Conservation (phyloP, 2,888 invertebrate species). For the Andrena bicolor region DNA sequence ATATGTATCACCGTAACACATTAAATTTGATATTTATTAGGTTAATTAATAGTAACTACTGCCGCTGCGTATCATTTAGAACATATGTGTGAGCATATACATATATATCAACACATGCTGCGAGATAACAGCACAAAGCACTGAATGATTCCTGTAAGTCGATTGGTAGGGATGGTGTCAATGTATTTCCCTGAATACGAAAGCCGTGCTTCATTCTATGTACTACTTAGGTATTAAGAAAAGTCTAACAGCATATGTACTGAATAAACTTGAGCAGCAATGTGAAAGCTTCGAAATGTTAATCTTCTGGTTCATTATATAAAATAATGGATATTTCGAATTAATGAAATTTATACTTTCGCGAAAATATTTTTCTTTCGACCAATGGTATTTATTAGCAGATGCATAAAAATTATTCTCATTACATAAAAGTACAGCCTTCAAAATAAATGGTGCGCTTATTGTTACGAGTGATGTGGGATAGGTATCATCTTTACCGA, state of each 20-base stretch:
- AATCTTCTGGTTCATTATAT: neutral
- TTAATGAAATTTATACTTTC: neutral
- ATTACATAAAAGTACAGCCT: constrained; percentile 15
- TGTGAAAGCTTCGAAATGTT: neutral
- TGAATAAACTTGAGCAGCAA: neutral
- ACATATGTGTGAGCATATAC: too few species aligned
- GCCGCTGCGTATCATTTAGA: too few species aligned
- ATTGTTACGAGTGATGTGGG: constrained; percentile 70
- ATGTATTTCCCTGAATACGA: too few species aligned
- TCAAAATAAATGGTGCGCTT: constrained; percentile 9
- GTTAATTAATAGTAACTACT: too few species aligned
- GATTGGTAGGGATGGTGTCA: too few species aligned
- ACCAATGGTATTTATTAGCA: constrained; percentile 5
- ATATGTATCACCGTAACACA: too few species aligned
- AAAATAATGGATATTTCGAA: constrained; percentile 6
- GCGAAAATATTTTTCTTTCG: neutral
- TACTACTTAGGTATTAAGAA: neutral
- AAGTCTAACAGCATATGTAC: neutral
- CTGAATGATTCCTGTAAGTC: too few species aligned
- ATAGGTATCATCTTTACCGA: constrained; percentile 80
- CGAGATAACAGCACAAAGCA: too few species aligned
- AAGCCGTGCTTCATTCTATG: too few species aligned
- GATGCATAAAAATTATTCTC: neutral
- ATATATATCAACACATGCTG: too few species aligned
- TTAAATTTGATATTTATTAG: too few species aligned